Percentiles rank a stretch among this genome's conserved stretches.
Evolutionary conservation across 2,888 invertebrate genomes (phyloP).

Genomic region (Tinea trinotella): DNA sequence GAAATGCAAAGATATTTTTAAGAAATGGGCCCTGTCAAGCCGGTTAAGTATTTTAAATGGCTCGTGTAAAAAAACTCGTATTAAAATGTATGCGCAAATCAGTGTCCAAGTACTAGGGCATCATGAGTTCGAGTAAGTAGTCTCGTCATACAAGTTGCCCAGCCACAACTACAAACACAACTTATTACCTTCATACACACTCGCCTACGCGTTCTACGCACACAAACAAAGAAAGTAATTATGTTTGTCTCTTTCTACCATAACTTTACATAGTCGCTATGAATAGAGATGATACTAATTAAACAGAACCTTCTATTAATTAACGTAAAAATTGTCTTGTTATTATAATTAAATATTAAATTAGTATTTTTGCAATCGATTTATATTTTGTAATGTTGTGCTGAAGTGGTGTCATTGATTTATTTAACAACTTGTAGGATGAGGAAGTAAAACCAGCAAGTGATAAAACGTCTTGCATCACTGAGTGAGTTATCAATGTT

Average conservation of each 20-base stretch:
- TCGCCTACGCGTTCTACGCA: conserved; percentile 44
- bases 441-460: conserved; percentile 10
- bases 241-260: conserved; percentile 48
- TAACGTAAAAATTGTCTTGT: neutral
- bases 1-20: conserved; percentile 64
- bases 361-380: too few relatives aligned
- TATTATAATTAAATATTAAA: too few relatives aligned
- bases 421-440: neutral
- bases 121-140: conserved; percentile 44
- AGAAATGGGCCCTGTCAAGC: conserved; percentile 52
- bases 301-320: neutral
- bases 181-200: conserved; percentile 34
- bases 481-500: conserved; percentile 66
- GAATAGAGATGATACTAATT: conserved; percentile 8
- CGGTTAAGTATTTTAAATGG: conserved; percentile 60
- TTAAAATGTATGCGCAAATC: conserved; percentile 66
- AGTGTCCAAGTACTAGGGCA: conserved; percentile 59
- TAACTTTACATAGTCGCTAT: conserved; percentile 12
- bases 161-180: conserved; percentile 34
- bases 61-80: conserved; percentile 47
- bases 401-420: too few relatives aligned
- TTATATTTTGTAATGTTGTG: too few relatives aligned
- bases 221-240: conserved; percentile 37
- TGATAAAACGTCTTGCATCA: conserved; percentile 13
- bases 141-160: conserved; percentile 39